Evolutionary conservation across 2,888 invertebrate genomes (phyloP).

Genomic region (Ceraclea dissimilis): DNA sequence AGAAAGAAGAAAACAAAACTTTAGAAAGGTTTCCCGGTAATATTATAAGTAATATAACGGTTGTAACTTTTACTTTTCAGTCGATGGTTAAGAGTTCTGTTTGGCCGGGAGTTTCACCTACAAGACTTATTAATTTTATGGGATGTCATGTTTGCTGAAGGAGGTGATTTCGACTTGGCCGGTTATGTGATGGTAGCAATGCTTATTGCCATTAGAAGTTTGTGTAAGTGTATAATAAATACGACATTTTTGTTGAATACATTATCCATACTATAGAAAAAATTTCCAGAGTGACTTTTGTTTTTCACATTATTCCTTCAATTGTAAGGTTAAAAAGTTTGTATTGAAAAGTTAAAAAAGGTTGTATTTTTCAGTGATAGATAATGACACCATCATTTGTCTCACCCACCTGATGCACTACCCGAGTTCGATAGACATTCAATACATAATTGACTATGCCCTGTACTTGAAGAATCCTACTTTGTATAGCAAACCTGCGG

Average conservation of each 20-base stretch:
- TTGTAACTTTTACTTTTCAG: slow-evolving; percentile 36
- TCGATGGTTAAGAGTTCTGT: slow-evolving; percentile 75
- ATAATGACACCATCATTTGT: slow-evolving; percentile 18
- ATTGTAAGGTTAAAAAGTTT: too few relatives aligned
- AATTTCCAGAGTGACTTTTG: neutral
- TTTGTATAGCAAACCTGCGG: slow-evolving; percentile 16
- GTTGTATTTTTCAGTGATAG: slow-evolving; percentile 17
- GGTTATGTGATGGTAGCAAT: slow-evolving; percentile 71
- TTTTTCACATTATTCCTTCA: neutral
- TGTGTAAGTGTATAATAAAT: slow-evolving; percentile 54
- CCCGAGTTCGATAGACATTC: slow-evolving; percentile 22
- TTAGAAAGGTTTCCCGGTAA: too few relatives aligned
- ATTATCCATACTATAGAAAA: neutral
- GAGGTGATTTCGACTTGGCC: slow-evolving; percentile 45
- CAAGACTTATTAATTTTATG: slow-evolving; percentile 69
- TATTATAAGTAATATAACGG: too few relatives aligned
- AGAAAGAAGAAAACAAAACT: too few relatives aligned
- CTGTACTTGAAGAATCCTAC: slow-evolving; percentile 20
- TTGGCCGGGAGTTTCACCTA: slow-evolving; percentile 77
- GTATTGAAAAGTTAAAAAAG: too few relatives aligned
- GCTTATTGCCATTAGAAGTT: slow-evolving; percentile 62
- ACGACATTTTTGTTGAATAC: neutral
- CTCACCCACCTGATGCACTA: slow-evolving; percentile 24
- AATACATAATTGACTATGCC: slow-evolving; percentile 24
- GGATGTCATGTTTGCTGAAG: slow-evolving; percentile 77